These are phyloP conservation scores for Poeciliopsis infans DNA, from an alignment of 2,797 vertebrate species.

Conservation along the genomic window DNA sequence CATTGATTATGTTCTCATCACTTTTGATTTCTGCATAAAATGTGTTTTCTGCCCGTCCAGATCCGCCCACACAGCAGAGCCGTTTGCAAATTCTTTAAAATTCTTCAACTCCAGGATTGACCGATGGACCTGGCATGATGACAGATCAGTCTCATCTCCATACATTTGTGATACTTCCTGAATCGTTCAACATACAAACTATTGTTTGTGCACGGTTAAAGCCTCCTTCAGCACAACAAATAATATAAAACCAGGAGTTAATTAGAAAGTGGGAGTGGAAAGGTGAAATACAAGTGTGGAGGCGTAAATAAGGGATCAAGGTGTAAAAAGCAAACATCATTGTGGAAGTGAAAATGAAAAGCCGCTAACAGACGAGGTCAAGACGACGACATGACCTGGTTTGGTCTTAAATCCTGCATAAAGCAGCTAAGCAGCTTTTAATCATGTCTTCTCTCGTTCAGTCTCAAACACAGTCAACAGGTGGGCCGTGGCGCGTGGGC, in stretches of 20 bases:
- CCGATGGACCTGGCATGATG: not conserved
- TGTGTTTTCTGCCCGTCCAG: constrained; percentile 8
- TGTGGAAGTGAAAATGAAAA: constrained; percentile 24
- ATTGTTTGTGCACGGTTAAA: not conserved
- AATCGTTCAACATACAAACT: not conserved
- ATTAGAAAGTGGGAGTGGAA: not conserved
- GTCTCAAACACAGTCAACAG: constrained; percentile 41
- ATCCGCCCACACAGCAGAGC: constrained; percentile 15
- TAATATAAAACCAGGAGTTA: not conserved
- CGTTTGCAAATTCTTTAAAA: constrained; percentile 5
- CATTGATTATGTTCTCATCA: not conserved
- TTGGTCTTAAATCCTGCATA: constrained; percentile 52
- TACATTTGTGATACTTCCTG: not conserved
- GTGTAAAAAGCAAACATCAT: constrained; percentile 1
- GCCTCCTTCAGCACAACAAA: not conserved
- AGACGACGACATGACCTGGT: constrained; percentile 16
- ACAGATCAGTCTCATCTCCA: not conserved
- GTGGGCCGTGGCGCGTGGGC: constrained; percentile 50
- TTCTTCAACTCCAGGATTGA: not conserved
- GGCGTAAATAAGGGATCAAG: not conserved
- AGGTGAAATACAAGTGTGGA: not conserved
- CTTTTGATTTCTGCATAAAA: not conserved
- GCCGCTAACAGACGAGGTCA: constrained; percentile 26
- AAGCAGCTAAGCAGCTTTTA: constrained; percentile 68
- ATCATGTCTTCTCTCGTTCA: constrained; percentile 40